Evolutionary conservation across 2,797 vertebrate species (phyloP), one percentile per base, ranked within the genome.

Genomic region (Lates japonicus): DNA sequence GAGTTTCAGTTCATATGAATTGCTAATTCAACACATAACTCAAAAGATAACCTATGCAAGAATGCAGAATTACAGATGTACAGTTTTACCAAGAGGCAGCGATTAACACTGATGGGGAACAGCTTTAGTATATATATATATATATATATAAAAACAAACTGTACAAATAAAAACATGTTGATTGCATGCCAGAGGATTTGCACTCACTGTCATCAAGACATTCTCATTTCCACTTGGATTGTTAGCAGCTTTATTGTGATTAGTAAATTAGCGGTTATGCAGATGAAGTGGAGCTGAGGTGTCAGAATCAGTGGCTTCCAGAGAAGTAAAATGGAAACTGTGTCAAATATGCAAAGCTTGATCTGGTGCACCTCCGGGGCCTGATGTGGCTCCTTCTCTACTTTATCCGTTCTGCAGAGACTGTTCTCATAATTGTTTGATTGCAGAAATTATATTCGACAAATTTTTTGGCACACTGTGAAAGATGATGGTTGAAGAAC

Each of bases 171-270:
- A 73, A 72, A 78, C 63, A 84, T 78, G 77, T 49, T 86, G 77
- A 82, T 86, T 82, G 75, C 79, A 78, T 78, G 51, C 63, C 80
- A 80, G 51, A 84, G 58, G 70, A 85, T 89, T 87, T 88, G 62
- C 68, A 78, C 71, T 62, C 62, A 57, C 80, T 69, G 63, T 81
- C 64, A 84, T 71, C 60, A 44, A 63, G 76, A 70, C 62, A 75
- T 71, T 84, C 62, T 55, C 29, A 80, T 86, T 84, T 86, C 74
- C 63, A 86, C 58, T 61, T 63, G 31, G 78, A 86, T 86, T 84
- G 70, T 85, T 85, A 69, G 42, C 77, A 84, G 74, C 80, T 90
- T 90, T 81, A 74, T 70, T 83, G 79, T 85, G 74, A 93, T 92
- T 82, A 86, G 79, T 71, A 80, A 89, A 92, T 91, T 89, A 90